Evolutionary conservation across 2,113 vertebrate genomes (phyloP).

Genomic region (Psophia crepitans): DNA sequence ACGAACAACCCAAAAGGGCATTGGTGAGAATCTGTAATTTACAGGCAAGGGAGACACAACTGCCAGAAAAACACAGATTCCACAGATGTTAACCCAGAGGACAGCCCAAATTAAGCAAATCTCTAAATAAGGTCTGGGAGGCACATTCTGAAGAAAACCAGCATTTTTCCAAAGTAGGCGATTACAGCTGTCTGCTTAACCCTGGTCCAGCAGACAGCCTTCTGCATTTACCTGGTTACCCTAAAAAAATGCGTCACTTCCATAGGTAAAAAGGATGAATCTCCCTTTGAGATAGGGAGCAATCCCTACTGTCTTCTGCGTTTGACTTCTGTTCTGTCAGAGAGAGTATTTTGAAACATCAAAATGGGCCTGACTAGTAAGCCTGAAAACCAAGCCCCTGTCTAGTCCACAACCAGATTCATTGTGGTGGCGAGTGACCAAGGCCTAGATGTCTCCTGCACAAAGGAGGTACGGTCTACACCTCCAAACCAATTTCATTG

Average conservation of each 20-base stretch:
- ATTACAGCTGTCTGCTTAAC: not conserved
- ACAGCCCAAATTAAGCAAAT: slow-evolving; percentile 48
- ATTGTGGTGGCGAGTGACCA: rapidly evolving
- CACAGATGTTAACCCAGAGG: slow-evolving; percentile 61
- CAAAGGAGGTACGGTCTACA: no score
- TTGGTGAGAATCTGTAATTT: slow-evolving; percentile 50
- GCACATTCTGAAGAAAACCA: not conserved
- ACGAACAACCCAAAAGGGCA: slow-evolving; percentile 25
- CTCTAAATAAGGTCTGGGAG: slow-evolving; percentile 64
- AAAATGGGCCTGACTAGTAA: not conserved
- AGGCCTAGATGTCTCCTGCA: not conserved
- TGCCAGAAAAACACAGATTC: slow-evolving; percentile 61
- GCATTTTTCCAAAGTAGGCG: slow-evolving; percentile 4
- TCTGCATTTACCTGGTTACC: not conserved
- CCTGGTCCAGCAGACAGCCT: not conserved
- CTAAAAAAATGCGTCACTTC: not conserved
- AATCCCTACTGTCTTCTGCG: not conserved
- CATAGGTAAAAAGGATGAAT: not conserved
- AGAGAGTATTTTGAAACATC: not conserved
- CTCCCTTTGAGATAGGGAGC: not conserved
- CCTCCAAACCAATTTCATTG: not conserved
- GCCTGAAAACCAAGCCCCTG: not conserved
- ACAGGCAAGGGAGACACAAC: not conserved
- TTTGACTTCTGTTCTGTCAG: not conserved
- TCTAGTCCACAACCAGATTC: not conserved